These are phyloP conservation scores for Clavelina lepadiformis DNA, from an alignment of 23 tunicate genomes.

Conservation along the genomic window DNA sequence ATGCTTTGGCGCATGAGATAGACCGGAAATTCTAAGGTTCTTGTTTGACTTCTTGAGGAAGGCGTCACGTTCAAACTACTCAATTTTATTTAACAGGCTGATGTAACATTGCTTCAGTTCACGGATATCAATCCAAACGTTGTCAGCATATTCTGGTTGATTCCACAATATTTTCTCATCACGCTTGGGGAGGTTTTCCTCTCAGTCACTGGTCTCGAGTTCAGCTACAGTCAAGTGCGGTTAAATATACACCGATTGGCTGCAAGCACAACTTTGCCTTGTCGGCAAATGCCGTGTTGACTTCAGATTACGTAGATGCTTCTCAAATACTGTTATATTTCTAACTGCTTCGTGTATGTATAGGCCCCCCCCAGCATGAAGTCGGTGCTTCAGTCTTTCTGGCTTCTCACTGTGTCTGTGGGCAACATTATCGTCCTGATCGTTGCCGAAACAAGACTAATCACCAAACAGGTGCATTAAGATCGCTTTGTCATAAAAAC, in stretches of 20 bases:
- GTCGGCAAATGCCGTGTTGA: too few species aligned
- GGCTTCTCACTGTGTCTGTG: constrained; percentile 65
- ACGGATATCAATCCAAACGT: constrained; percentile 45
- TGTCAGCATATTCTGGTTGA: constrained; percentile 68
- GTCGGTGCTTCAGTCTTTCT: constrained; percentile 49
- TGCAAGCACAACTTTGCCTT: too few species aligned
- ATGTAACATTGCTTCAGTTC: too few species aligned
- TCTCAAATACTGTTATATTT: not conserved
- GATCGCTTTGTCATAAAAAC: not conserved
- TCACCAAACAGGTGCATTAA: constrained; percentile 46
- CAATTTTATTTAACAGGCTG: too few species aligned
- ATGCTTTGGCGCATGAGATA: too few species aligned
- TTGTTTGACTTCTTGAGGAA: too few species aligned
- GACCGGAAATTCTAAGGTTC: too few species aligned
- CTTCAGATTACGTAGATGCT: too few species aligned
- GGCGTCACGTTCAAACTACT: too few species aligned
- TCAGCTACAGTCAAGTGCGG: constrained; percentile 58
- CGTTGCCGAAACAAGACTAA: constrained; percentile 54
- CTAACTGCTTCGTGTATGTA: not conserved
- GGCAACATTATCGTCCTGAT: constrained; percentile 66
- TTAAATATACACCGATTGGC: too few species aligned
- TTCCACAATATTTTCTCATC: constrained; percentile 68
- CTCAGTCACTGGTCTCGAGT: constrained; percentile 54
- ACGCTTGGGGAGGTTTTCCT: constrained; percentile 73
- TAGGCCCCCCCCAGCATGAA: constrained; percentile 83